Evolutionary conservation across 2,797 vertebrate genomes (phyloP), one percentile per base, ranked within the genome.

Genomic region (Gobionotothen gibberifrons): DNA sequence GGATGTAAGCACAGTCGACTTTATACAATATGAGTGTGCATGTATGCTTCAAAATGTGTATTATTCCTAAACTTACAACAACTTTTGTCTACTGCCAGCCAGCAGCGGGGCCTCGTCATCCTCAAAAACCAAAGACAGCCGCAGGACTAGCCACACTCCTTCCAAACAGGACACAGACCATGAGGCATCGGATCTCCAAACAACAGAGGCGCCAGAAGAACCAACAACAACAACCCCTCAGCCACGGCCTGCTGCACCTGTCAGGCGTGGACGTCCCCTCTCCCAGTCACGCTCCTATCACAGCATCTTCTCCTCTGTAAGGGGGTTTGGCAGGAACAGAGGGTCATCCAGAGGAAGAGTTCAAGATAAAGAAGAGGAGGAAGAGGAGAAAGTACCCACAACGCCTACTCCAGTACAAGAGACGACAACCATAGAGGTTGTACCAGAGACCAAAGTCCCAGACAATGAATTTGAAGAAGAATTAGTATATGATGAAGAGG

Each of bases 1-100:
- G 87, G 87, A 94, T 94, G 98, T 98, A 95, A 97, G 96, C 40
- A 76, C 5, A 44, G 69, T 67, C 64, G 21, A 56, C 15, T 67
- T 0, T 61, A 17, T 46, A 52, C 22, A 78, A 4, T 12, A 47
- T 48, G 29, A 65, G 12, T 13, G 17, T 60, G 66, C 17, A 21
- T 73, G 32, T 69, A 21, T 59, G 9, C 19, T 56, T 60, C 1
- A 62, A 36, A 60, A 64, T 52, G 40, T 17, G 13, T 5, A 74
- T 56, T 42, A n/a, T 77, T 74, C 36, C 32, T 74, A 26, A 64
- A 69, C 72, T 72, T 9, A 5, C 72, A 26, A 19, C 16, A 10
- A 42, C 74, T 77, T 68, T 89, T 87, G 56, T 84, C 87, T 76
- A 49, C 51, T 93, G 79, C 10, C 88, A 99, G 97, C 89, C 73